These are phyloP conservation scores for Zophobas morio DNA, from an alignment of 1,140 invertebrate species.

Conservation along the genomic window DNA sequence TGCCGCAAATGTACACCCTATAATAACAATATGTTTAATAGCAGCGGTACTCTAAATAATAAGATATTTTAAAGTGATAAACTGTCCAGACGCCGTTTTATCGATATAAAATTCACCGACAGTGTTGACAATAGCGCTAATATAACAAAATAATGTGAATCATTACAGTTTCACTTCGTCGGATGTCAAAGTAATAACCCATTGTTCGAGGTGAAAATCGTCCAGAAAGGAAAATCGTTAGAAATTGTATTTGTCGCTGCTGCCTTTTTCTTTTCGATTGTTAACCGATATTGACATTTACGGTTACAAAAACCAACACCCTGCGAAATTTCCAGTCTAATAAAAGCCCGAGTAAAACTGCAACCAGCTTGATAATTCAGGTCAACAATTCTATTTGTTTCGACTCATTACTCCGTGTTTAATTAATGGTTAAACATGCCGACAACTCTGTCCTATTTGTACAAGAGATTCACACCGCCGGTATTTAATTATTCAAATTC, in stretches of 20 bases:
- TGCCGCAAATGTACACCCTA: too few relatives aligned
- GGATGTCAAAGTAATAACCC: too few relatives aligned
- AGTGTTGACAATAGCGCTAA: too few relatives aligned
- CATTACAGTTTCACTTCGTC: too few relatives aligned
- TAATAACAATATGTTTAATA: too few relatives aligned
- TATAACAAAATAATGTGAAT: too few relatives aligned
- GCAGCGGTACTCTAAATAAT: too few relatives aligned
- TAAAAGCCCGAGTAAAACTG: neutral
- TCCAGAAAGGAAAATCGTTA: neutral
- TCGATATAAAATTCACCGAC: too few relatives aligned
- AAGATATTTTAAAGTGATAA: too few relatives aligned
- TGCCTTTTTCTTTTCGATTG: neutral
- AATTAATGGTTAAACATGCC: neutral
- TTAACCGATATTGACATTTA: conserved; percentile 14
- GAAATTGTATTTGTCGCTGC: neutral
- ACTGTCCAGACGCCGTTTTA: too few relatives aligned
- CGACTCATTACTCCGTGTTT: neutral
- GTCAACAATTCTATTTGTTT: neutral
- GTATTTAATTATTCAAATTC: neutral
- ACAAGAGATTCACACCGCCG: neutral
- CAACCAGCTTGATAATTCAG: neutral
- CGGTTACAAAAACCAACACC: conserved; percentile 12
- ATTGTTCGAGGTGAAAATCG: neutral
- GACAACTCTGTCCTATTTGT: neutral
- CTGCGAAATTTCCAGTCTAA: neutral